Conservation (phyloP, 2,113 vertebrate species). For the Mellivora capensis region DNA sequence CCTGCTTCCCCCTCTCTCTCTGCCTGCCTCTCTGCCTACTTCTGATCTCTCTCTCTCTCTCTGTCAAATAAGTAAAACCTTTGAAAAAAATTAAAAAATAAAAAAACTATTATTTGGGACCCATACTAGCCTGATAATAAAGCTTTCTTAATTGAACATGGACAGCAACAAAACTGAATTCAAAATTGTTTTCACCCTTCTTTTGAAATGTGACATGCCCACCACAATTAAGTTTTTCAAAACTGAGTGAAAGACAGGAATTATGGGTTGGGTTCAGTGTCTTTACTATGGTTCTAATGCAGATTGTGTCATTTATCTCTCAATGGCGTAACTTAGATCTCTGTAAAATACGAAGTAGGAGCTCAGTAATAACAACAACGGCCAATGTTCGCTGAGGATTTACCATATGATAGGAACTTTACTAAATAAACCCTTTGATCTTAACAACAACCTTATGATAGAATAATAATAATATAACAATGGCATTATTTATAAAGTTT, state of each 20-base stretch:
- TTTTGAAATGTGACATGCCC: neutral
- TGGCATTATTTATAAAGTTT: conserved; percentile 23
- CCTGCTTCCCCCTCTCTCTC: no score
- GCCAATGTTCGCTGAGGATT: neutral
- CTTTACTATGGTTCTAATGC: neutral
- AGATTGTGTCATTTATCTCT: neutral
- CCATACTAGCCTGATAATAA: neutral
- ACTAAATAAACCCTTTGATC: neutral
- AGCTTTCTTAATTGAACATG: neutral
- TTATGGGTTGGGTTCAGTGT: neutral
- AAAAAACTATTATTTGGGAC: neutral
- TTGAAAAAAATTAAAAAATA: neutral
- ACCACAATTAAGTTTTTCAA: conserved; percentile 18
- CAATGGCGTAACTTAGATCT: neutral
- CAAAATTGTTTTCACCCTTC: neutral
- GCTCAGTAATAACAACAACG: neutral
- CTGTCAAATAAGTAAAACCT: no score
- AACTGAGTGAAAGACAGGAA: neutral
- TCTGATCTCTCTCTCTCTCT: no score
- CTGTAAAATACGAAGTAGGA: neutral
- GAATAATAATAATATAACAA: neutral
- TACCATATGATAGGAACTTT: neutral
- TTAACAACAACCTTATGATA: neutral
- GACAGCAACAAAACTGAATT: neutral
- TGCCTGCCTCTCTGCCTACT: no score